These are phyloP conservation scores for Zosterops pallidus DNA, from an alignment of 2,113 vertebrate genomes.

Conservation along the genomic window DNA sequence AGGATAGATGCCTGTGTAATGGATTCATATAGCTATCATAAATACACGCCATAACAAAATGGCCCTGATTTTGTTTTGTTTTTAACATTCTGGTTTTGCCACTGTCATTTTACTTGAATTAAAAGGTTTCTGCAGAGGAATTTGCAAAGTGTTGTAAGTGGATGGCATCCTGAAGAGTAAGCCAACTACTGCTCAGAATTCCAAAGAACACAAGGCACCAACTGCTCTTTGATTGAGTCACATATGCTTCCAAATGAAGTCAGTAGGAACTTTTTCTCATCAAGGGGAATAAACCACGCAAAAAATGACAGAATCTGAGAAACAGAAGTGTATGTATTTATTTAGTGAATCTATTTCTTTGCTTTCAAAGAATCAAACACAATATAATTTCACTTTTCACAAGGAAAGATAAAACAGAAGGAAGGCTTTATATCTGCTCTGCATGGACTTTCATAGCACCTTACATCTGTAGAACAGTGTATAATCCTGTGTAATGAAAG, in stretches of 20 bases:
- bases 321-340: neutral
- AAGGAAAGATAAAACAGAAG: neutral
- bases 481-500: neutral
- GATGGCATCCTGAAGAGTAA: neutral
- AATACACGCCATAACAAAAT: neutral
- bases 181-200: neutral
- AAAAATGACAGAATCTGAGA: neutral
- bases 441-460: neutral
- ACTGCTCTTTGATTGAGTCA: neutral
- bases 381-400: neutral
- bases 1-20: neutral
- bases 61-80: neutral
- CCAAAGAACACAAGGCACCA: neutral
- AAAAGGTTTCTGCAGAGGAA: neutral
- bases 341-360: neutral
- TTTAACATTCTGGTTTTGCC: neutral
- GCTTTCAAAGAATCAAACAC: neutral
- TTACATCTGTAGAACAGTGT: neutral
- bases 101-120: neutral
- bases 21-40: neutral
- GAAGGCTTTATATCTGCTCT: neutral
- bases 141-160: neutral
- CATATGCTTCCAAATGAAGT: neutral
- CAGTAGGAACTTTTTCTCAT: neutral
- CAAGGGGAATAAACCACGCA: neutral